Evolutionary conservation across 2,113 vertebrate species (phyloP).

Genomic region (Tragelaphus buxtoni): DNA sequence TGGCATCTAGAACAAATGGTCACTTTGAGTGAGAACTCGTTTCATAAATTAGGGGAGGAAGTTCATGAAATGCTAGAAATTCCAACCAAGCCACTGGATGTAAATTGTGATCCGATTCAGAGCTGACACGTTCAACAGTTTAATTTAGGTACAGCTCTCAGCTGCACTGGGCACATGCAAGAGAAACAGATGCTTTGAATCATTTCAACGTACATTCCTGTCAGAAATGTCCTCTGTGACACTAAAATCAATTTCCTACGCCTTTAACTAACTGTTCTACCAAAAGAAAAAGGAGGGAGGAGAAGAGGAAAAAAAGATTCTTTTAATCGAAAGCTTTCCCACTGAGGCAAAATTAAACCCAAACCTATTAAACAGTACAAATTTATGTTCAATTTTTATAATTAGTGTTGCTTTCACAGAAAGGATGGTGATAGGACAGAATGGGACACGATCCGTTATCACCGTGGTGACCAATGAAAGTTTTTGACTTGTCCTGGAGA

Average conservation of each 20-base stretch:
- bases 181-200: constrained; percentile 82
- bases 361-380: constrained; percentile 64
- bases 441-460: constrained; percentile 56
- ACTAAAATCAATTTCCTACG: constrained; percentile 80
- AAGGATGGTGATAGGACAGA: constrained; percentile 71
- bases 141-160: constrained; percentile 81
- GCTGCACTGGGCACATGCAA: constrained; percentile 72
- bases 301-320: constrained; percentile 18
- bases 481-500: background rate
- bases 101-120: constrained; percentile 74
- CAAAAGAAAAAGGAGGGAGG: constrained; percentile 54
- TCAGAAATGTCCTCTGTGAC: constrained; percentile 80
- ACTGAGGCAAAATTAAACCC: constrained; percentile 65
- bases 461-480: constrained; percentile 28
- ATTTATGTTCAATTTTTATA: constrained; percentile 72
- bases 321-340: constrained; percentile 58
- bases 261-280: constrained; percentile 72
- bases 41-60: constrained; percentile 61
- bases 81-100: constrained; percentile 69
- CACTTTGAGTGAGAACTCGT: constrained; percentile 43
- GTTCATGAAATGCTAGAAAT: constrained; percentile 76
- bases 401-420: constrained; percentile 86
- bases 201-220: constrained; percentile 81
- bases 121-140: constrained; percentile 82
- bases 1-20: constrained; percentile 56